phyloP scores from a whole-genome alignment of 2,888 invertebrate species.

The Cataglyphis albicans region DNA sequence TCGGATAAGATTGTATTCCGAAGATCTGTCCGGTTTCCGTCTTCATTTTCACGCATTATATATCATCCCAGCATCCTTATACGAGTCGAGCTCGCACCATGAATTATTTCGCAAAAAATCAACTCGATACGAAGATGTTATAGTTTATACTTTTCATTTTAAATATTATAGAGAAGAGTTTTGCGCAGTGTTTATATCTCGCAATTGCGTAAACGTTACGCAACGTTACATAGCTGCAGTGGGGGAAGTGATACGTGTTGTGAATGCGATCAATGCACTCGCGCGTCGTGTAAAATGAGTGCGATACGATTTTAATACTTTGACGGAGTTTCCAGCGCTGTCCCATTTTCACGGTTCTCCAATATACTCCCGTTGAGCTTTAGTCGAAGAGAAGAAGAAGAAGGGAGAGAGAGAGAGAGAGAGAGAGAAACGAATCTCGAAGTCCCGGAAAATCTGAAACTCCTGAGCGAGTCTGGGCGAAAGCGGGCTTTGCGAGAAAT shows the following conservation, averaged over 20 bases:
- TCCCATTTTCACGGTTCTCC: slow-evolving; percentile 34
- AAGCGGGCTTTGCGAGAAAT: slow-evolving; percentile 65
- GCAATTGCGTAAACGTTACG: neutral
- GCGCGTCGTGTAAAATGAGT: slow-evolving; percentile 23
- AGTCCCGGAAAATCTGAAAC: slow-evolving; percentile 63
- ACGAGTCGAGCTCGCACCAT: neutral
- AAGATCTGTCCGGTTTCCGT: neutral
- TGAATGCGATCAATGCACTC: slow-evolving; percentile 35
- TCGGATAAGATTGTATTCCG: slow-evolving; percentile 5
- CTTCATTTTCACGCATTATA: neutral
- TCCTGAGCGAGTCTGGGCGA: slow-evolving; percentile 36
- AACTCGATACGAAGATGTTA: neutral
- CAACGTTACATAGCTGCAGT: neutral
- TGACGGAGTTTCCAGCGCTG: slow-evolving; percentile 40
- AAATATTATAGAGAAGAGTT: neutral
- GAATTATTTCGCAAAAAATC: neutral
- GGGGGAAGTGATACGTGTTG: slow-evolving; percentile 34
- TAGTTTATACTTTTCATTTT: neutral
- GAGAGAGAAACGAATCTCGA: slow-evolving; percentile 50
- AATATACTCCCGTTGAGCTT: slow-evolving; percentile 23
- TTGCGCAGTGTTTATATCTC: neutral
- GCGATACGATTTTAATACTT: slow-evolving; percentile 54
- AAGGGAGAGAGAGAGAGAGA: neutral
- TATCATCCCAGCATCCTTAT: neutral
- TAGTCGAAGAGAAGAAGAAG: slow-evolving; percentile 25